Percentiles rank a stretch among this genome's conserved stretches.
Evolutionary conservation across 1,140 invertebrate genomes (phyloP).

Genomic region (Tachypleus tridentatus): DNA sequence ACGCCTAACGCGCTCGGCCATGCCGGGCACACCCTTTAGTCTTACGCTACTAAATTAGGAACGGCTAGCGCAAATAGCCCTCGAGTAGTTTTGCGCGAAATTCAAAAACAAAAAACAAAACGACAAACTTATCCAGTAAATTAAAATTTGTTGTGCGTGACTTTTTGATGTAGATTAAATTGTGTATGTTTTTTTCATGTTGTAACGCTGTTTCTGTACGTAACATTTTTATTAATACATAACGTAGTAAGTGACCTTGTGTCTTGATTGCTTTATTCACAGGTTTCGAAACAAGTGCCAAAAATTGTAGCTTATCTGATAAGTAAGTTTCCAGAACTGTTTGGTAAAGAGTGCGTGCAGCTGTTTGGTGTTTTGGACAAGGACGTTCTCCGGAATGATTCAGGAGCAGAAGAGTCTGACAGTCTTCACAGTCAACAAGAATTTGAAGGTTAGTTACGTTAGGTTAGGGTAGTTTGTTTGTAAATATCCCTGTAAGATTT

Average conservation of each 20-base stretch:
- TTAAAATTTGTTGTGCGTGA: background rate
- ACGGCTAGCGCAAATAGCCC: too few species aligned
- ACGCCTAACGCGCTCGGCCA: too few species aligned
- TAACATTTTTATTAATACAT: too few species aligned
- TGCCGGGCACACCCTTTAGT: too few species aligned
- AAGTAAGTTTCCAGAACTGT: constrained; percentile 57
- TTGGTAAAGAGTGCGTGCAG: constrained; percentile 51
- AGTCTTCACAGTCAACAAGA: constrained; percentile 53
- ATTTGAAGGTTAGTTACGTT: constrained; percentile 38
- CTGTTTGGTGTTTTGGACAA: constrained; percentile 49
- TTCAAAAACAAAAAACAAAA: too few species aligned
- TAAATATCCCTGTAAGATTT: constrained; percentile 32
- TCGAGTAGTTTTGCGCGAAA: too few species aligned
- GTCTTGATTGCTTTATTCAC: constrained; percentile 4
- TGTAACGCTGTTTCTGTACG: too few species aligned
- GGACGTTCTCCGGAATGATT: constrained; percentile 44
- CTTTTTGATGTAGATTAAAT: background rate
- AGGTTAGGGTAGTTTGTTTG: background rate
- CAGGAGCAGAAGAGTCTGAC: constrained; percentile 76
- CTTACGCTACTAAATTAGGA: too few species aligned
- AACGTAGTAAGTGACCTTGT: too few species aligned
- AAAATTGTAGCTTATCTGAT: constrained; percentile 65
- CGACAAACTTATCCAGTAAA: too few species aligned
- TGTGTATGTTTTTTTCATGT: background rate
- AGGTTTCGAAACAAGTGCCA: constrained; percentile 35